Evolutionary conservation across 2,888 invertebrate species (phyloP).

Genomic region (Liposcelis brunnea): DNA sequence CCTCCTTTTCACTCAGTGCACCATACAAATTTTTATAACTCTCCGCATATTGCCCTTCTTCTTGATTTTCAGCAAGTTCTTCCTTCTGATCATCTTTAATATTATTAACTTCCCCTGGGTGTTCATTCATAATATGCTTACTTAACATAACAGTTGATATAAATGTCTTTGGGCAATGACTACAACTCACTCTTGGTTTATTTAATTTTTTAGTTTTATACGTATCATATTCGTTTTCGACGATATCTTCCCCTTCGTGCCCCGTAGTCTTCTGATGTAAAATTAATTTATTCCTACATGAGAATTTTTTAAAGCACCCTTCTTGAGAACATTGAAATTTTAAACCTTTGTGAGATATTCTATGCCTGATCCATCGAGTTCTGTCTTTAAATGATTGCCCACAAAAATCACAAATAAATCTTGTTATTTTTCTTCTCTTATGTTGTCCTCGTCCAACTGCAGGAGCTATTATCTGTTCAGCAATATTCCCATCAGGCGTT

Average conservation of each 20-base stretch:
- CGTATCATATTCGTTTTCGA: conserved; percentile 1
- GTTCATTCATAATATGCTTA: too few species aligned
- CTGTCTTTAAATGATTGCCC: conserved; percentile 27
- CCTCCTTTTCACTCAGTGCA: neutral
- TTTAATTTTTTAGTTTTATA: too few species aligned
- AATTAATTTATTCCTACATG: conserved; percentile 31
- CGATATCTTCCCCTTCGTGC: conserved; percentile 32
- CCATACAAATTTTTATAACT: too few species aligned
- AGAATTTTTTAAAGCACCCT: conserved; percentile 30
- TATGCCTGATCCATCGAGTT: conserved; percentile 19
- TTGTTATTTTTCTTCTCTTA: conserved; percentile 23
- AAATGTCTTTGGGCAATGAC: too few species aligned
- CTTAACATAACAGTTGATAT: too few species aligned
- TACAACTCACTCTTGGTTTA: too few species aligned
- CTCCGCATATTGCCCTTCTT: too few species aligned
- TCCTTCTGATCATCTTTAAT: too few species aligned
- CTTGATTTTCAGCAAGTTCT: too few species aligned
- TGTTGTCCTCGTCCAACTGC: conserved; percentile 17
- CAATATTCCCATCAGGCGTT: conserved; percentile 37
- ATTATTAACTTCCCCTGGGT: too few species aligned
- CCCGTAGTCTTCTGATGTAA: conserved; percentile 37
- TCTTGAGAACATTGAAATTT: conserved; percentile 36
- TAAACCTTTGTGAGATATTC: conserved; percentile 39
- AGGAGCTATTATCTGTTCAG: conserved; percentile 36
- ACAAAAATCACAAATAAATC: conserved; percentile 34